Evolutionary conservation across 2,797 vertebrate genomes (phyloP).

Genomic region (Cryptoprocta ferox): DNA sequence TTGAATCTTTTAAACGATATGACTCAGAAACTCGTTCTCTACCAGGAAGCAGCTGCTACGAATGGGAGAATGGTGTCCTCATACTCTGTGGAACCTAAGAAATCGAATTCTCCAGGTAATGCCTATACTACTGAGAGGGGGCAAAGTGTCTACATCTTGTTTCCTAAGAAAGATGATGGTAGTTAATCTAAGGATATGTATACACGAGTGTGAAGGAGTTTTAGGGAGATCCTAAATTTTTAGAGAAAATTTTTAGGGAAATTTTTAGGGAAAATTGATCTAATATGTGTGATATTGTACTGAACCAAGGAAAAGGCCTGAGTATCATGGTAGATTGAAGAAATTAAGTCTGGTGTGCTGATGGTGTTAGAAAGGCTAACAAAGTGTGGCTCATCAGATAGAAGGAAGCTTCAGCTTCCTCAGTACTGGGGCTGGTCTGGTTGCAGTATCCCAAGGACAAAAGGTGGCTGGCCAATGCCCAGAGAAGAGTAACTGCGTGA

Average conservation of each 20-base stretch:
- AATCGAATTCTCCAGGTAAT: conserved; percentile 81
- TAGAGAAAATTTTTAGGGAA: conserved; percentile 30
- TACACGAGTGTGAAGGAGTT: not conserved
- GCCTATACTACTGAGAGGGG: not conserved
- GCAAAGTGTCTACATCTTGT: not conserved
- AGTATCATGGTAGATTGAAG: conserved; percentile 1
- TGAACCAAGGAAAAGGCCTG: not conserved
- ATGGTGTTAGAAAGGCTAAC: not conserved
- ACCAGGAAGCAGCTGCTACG: conserved; percentile 94
- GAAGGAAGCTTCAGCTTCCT: not conserved
- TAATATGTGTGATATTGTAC: not conserved
- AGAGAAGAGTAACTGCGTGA: not conserved
- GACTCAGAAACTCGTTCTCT: conserved; percentile 92
- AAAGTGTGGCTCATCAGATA: not conserved
- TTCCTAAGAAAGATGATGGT: not conserved
- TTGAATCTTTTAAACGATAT: conserved; percentile 92
- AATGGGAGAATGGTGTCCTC: conserved; percentile 93
- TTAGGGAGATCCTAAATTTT: not conserved
- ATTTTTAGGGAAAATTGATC: conserved; percentile 26
- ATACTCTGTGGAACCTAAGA: conserved; percentile 85
- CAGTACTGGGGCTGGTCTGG: not conserved
- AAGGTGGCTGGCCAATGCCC: not conserved
- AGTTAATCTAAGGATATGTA: not conserved
- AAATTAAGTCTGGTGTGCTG: not conserved
- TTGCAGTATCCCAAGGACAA: not conserved